phyloP scores from a whole-genome alignment of 2,113 vertebrate species.

The Reinhardtius hippoglossoides region DNA sequence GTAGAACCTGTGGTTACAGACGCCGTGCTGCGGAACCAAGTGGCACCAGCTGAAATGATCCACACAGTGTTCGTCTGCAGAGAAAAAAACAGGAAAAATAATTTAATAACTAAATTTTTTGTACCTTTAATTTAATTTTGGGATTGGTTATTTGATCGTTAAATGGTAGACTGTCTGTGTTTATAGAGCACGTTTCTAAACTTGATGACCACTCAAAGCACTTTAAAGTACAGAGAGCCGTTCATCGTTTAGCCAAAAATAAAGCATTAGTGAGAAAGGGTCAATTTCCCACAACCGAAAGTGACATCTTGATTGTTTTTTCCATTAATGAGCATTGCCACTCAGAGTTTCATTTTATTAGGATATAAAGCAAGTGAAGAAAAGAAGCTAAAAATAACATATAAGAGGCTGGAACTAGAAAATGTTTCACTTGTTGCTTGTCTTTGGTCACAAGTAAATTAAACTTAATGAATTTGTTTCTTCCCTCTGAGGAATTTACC shows the following conservation, averaged over 20 bases:
- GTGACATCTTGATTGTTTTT: no score
- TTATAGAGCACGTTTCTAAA: no score
- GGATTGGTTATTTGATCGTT: not conserved
- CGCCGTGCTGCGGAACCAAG: constrained; percentile 93
- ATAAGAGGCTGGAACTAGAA: not conserved
- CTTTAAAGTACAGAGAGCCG: no score
- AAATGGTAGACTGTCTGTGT: not conserved
- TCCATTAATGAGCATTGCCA: no score
- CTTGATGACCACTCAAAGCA: not conserved
- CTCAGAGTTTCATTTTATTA: no score
- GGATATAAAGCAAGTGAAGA: no score
- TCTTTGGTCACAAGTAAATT: not conserved
- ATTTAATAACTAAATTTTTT: no score
- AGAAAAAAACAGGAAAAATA: constrained; percentile 1
- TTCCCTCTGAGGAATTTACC: constrained; percentile 47
- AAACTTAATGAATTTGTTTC: constrained; percentile 7
- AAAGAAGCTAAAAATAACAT: no score
- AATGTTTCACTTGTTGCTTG: not conserved
- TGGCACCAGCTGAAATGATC: constrained; percentile 95
- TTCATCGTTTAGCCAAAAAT: no score
- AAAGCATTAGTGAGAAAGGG: no score
- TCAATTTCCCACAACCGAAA: no score
- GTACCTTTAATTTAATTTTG: not conserved
- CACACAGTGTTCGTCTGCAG: constrained; percentile 87
- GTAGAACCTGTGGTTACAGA: constrained; percentile 97